phyloP scores from a whole-genome alignment of 2,797 vertebrate species.

The Tauraco hartlaubi region DNA sequence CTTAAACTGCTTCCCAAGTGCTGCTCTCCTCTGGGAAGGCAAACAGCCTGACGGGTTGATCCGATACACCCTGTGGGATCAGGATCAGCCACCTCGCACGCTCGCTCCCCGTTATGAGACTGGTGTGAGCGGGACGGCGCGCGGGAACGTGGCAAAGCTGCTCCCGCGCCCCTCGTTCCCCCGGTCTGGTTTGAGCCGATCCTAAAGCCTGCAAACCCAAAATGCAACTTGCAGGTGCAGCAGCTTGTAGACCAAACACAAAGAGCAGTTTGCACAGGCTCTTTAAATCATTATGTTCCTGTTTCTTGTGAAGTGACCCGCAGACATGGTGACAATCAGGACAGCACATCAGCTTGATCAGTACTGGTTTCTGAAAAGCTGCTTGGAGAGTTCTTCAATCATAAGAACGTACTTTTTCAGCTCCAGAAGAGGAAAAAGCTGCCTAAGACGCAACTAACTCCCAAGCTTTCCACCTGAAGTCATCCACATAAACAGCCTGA shows the following conservation, averaged over 20 bases:
- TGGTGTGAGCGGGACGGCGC: fast-evolving
- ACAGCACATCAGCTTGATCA: neutral
- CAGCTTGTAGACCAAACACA: fast-evolving
- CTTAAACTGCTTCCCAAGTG: neutral
- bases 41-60: fast-evolving
- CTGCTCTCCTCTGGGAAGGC: neutral
- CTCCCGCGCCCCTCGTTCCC: neutral
- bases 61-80: neutral
- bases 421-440: neutral
- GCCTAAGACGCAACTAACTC: neutral
- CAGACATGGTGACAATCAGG: neutral
- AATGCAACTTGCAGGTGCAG: neutral
- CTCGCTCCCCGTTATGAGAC: neutral
- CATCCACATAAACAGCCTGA: neutral
- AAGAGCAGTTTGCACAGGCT: fast-evolving
- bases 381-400: neutral
- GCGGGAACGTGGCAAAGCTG: neutral
- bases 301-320: neutral
- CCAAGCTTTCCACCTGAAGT: neutral
- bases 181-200: neutral
- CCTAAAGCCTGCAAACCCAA: neutral
- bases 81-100: neutral
- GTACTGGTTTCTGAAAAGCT: neutral
- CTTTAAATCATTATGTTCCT: neutral
- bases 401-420: neutral